These are phyloP conservation scores for Microcebus griseorufus DNA, from an alignment of 2,113 vertebrate species.

Conservation along the genomic window DNA sequence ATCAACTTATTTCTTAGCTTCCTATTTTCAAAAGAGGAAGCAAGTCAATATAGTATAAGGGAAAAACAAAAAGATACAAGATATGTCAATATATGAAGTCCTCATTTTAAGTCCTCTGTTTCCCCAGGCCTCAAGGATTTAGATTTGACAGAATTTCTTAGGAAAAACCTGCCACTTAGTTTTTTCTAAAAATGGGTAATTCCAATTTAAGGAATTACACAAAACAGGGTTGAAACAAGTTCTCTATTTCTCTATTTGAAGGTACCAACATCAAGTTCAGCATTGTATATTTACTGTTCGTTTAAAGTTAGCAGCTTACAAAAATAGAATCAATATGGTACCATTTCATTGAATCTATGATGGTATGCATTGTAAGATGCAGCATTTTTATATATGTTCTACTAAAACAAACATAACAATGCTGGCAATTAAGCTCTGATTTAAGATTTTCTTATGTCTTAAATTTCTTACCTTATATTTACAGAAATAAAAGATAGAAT, in stretches of 20 bases:
- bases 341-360: slow-evolving; percentile 2
- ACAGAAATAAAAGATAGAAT: not conserved
- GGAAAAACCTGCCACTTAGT: slow-evolving; percentile 16
- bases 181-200: not conserved
- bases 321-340: not conserved
- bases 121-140: not conserved
- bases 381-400: not conserved
- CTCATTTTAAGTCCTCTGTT: not conserved
- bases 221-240: not conserved
- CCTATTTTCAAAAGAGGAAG: slow-evolving; percentile 15
- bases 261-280: not conserved
- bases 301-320: not conserved
- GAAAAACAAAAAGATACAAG: not conserved
- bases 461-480: not conserved
- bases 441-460: slow-evolving; percentile 15
- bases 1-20: slow-evolving; percentile 37
- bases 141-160: slow-evolving; percentile 3
- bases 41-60: not conserved
- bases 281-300: not conserved
- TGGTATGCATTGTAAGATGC: not conserved
- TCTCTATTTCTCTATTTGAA: not conserved
- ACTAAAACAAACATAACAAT: slow-evolving; percentile 25
- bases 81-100: not conserved
- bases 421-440: not conserved
- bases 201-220: slow-evolving; percentile 28